Base-by-base conservation (phyloP, 2,113 vertebrate species). In the Chlorodrepanis virens region DNA sequence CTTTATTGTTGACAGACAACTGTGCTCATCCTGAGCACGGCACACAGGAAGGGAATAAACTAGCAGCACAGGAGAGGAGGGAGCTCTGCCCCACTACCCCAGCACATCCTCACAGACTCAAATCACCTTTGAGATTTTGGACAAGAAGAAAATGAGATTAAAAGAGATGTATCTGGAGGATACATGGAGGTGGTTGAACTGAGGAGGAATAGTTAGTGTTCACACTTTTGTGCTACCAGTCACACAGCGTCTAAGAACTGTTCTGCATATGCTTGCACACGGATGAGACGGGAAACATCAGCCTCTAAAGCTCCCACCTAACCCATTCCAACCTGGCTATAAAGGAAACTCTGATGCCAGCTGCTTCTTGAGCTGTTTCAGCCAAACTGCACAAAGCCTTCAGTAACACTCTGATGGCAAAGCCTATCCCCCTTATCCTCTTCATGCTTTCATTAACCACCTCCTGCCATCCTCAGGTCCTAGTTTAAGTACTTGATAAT, bases 191-290 rank as follows among this genome's bases (percentile, higher is more conserved):
- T 47, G 17, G 29, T 2, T 50, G 44, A 71, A 8, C 20, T 18
- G 14, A 56, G n/a, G 16, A 49, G 14, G 6, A 83, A 63, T 12
- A 53, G 29, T 33, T 67, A 37, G 59, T 1, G 15, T 67, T 87
- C 35, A 75, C 11, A 22, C 20, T 54, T 44, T 7, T 6, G 15
- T 53, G 15, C 15, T 78, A 47, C 56, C 42, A 71, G 31, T 37
- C 15, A 54, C 0, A 2, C 25, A 54, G 52, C 39, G 63, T 10
- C 53, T 70, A 65, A 49, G 21, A 63, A 35, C 17, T 75, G n/a
- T 44, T 69, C n/a, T 71, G 13, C n/a, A 39, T 15, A 59, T 0
- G 0, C 25, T 71, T 39, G 45, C 28, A 40, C 21, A 19, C 0
- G 0, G 56, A 57, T 37, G n/a, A 78, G 37, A 29, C 19, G 17